phyloP scores from a whole-genome alignment of 2,797 vertebrate genomes.

The Myotis findleyi region DNA sequence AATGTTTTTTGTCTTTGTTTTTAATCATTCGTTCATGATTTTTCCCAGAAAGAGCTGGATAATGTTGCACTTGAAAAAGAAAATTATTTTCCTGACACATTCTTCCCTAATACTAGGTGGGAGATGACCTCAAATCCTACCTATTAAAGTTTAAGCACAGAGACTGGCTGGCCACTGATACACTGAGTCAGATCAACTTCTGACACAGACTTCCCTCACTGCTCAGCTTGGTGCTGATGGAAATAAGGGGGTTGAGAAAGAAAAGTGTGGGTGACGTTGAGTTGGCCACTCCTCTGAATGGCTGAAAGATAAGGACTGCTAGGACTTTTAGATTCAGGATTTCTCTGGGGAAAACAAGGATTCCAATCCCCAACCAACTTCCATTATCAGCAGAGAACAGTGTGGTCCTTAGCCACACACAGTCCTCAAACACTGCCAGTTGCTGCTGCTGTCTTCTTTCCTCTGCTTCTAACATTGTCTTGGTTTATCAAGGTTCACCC shows the following conservation, averaged over 20 bases:
- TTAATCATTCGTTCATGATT: neutral
- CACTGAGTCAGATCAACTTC: neutral
- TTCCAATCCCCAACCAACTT: neutral
- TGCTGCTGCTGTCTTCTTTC: neutral
- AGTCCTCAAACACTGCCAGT: neutral
- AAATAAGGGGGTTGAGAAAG: neutral
- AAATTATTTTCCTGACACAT: neutral
- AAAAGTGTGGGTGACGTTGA: accelerated
- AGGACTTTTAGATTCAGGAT: neutral
- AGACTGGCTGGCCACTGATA: neutral
- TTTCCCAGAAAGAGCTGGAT: neutral
- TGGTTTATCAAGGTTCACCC: neutral
- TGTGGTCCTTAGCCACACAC: neutral
- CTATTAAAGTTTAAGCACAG: neutral
- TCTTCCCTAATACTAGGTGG: neutral
- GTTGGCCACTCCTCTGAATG: neutral
- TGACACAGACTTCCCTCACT: neutral
- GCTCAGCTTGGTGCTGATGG: neutral
- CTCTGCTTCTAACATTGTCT: neutral
- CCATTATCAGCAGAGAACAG: neutral
- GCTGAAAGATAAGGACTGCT: neutral
- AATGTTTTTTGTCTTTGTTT: neutral
- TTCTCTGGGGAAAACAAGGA: neutral
- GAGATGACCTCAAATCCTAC: neutral
- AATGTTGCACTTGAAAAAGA: neutral